Conservation (phyloP, 1,140 invertebrate genomes). For the Zaprionus nigranus region DNA sequence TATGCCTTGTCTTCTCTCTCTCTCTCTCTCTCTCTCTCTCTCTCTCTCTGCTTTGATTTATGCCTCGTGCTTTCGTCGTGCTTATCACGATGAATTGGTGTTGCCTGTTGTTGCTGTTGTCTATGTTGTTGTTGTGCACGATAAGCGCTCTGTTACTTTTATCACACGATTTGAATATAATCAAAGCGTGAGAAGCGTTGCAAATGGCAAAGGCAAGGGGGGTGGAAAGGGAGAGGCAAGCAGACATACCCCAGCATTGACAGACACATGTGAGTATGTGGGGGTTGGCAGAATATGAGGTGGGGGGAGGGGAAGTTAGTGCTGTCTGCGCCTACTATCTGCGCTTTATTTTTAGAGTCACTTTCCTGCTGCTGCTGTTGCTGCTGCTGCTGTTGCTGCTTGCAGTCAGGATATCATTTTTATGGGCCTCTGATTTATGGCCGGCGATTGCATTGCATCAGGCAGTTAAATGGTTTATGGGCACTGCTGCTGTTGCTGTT, state of each 20-base stretch:
- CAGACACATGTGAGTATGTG: not conserved
- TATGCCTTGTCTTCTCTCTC: not conserved
- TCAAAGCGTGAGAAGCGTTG: slow-evolving; percentile 36
- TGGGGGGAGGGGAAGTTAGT: not conserved
- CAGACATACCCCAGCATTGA: not conserved
- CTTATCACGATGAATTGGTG: slow-evolving; percentile 40
- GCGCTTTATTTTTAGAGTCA: slow-evolving; percentile 62
- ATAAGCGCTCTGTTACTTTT: slow-evolving; percentile 56
- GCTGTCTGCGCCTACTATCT: slow-evolving; percentile 1
- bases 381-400: not conserved
- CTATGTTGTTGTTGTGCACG: slow-evolving; percentile 12
- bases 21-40: not conserved
- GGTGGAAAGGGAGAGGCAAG: not conserved
- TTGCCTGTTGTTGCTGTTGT: not conserved
- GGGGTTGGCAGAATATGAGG: not conserved
- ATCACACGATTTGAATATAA: slow-evolving; percentile 69
- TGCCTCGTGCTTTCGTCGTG: slow-evolving; percentile 27
- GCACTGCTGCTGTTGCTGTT: not conserved
- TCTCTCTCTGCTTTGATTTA: slow-evolving; percentile 51
- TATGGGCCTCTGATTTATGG: slow-evolving; percentile 70
- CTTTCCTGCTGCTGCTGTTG: slow-evolving; percentile 15
- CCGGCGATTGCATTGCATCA: slow-evolving; percentile 54
- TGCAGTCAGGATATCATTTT: slow-evolving; percentile 50
- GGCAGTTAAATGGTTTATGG: slow-evolving; percentile 56
- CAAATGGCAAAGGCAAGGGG: slow-evolving; percentile 14